Evolutionary conservation across 2,113 vertebrate species (phyloP).

Genomic region (Syngnathoides biaculeatus): DNA sequence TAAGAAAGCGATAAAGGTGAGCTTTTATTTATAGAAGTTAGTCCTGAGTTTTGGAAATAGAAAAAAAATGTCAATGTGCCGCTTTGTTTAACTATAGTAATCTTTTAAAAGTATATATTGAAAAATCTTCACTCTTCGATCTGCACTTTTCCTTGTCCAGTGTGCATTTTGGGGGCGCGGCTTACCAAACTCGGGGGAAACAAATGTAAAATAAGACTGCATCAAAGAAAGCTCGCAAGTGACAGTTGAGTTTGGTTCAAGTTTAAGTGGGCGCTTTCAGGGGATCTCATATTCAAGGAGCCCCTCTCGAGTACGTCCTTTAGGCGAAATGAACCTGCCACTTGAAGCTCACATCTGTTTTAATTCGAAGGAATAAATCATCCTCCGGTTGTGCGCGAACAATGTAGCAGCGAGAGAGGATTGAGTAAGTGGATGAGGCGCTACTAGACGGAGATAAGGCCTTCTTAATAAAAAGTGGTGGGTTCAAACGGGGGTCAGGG

Average conservation of each 20-base stretch:
- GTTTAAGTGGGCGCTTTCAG: background rate
- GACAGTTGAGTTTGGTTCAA: background rate
- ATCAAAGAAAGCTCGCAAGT: background rate
- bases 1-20: too few relatives aligned
- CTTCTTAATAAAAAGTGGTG: background rate
- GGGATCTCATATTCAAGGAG: background rate
- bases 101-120: too few relatives aligned
- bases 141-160: too few relatives aligned
- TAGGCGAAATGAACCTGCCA: background rate
- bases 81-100: too few relatives aligned
- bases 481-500: background rate
- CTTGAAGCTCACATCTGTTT: background rate
- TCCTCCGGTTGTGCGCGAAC: background rate
- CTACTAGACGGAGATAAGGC: slow-evolving; percentile 7
- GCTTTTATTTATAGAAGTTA: too few relatives aligned
- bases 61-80: too few relatives aligned
- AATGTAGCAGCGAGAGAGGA: background rate
- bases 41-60: too few relatives aligned
- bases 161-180: too few relatives aligned
- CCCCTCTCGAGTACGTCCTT: background rate
- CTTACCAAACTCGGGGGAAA: background rate
- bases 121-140: too few relatives aligned
- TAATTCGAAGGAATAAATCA: slow-evolving; percentile 8
- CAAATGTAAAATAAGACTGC: background rate
- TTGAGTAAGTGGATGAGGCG: background rate